A percentile compares a stretch with the other conserved stretches of the same genome.
Conservation (phyloP, 2,888 invertebrate genomes). For the Heliconius charithonia region DNA sequence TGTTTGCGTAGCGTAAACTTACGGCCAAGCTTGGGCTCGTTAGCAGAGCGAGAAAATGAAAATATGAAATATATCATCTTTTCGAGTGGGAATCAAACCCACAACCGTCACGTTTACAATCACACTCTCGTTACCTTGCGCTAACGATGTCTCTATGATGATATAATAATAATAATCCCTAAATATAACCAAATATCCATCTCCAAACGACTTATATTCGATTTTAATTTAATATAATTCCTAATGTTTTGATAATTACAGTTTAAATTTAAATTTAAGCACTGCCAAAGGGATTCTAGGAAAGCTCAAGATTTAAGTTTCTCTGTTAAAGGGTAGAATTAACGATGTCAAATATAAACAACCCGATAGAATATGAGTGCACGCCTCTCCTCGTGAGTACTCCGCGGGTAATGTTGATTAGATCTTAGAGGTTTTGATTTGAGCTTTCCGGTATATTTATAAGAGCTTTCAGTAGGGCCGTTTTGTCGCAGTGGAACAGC, state of each 20-base stretch:
- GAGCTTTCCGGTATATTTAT: not conserved
- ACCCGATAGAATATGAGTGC: not conserved
- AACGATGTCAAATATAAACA: conserved; percentile 4
- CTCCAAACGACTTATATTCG: not conserved
- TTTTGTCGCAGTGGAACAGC: too few species aligned
- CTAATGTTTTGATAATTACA: conserved; percentile 15
- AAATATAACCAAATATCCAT: not conserved
- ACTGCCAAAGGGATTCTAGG: conserved; percentile 14
- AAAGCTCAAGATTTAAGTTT: conserved; percentile 13
- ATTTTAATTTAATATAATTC: conserved; percentile 6
- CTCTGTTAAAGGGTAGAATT: not conserved
- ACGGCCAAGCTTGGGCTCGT: too few species aligned
- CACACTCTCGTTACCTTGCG: too few species aligned
- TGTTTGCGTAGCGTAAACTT: too few species aligned
- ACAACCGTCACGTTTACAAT: too few species aligned
- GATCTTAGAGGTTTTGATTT: not conserved
- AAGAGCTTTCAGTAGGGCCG: not conserved
- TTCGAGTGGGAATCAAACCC: too few species aligned
- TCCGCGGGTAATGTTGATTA: not conserved
- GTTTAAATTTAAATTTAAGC: conserved; percentile 6
- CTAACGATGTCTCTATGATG: too few species aligned
- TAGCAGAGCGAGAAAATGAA: too few species aligned
- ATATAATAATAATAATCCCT: too few species aligned
- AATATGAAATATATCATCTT: too few species aligned
- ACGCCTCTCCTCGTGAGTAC: not conserved